These are phyloP conservation scores for Eumacrocentrus americanus DNA, from an alignment of 2,888 invertebrate genomes.

Conservation along the genomic window DNA sequence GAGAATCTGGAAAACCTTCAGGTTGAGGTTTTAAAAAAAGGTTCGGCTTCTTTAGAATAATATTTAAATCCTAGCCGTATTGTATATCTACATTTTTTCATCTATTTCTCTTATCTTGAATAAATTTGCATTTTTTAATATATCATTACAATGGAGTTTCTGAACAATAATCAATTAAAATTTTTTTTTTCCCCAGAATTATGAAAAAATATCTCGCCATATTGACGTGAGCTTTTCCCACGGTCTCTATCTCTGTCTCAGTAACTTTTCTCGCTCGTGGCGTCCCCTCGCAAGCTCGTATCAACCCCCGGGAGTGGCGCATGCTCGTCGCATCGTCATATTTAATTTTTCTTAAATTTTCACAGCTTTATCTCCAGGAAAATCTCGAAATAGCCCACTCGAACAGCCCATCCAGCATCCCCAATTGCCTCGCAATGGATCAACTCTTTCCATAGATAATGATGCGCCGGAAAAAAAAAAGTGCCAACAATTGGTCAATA, in stretches of 20 bases:
- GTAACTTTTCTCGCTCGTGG: slow-evolving; percentile 2
- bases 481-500: slow-evolving; percentile 5
- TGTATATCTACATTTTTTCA: no score
- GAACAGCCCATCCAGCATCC: background rate
- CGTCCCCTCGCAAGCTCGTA: slow-evolving; percentile 3
- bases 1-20: slow-evolving; percentile 35
- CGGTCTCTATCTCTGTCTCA: background rate
- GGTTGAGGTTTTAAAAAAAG: slow-evolving; percentile 35
- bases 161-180: background rate
- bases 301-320: slow-evolving; percentile 44
- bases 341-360: slow-evolving; percentile 57
- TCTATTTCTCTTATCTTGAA: no score
- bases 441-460: no score
- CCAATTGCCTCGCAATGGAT: no score
- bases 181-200: background rate
- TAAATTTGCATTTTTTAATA: no score
- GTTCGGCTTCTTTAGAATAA: slow-evolving; percentile 22
- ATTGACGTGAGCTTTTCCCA: background rate
- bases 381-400: background rate
- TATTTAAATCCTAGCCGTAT: no score
- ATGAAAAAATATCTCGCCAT: background rate
- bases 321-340: slow-evolving; percentile 53
- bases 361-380: slow-evolving; percentile 23
- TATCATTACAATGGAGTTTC: no score
- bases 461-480: slow-evolving; percentile 7